A percentile compares a stretch with the other conserved stretches of the same genome.
Conservation (phyloP, 2,113 vertebrate genomes). For the Rhea pennata region DNA sequence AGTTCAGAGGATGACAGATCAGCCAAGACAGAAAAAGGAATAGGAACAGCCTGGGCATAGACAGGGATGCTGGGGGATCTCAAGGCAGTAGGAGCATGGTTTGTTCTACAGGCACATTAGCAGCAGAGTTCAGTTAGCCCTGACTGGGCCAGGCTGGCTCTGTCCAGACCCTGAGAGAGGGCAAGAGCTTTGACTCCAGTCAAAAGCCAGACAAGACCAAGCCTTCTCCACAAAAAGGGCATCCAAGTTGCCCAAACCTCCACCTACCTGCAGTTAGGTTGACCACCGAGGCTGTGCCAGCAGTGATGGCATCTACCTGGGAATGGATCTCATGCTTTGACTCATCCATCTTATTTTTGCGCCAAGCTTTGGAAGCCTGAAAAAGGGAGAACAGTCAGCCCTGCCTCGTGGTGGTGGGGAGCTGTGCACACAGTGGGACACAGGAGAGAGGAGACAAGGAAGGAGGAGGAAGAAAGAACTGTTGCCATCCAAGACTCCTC, state of each 20-base stretch:
- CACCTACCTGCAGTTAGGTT: constrained; percentile 91
- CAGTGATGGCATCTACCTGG: constrained; percentile 97
- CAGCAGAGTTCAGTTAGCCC: neutral
- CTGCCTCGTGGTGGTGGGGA: neutral
- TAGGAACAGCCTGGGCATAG: neutral
- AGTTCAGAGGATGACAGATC: neutral
- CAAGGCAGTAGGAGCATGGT: neutral
- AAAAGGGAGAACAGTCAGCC: neutral
- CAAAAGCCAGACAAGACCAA: neutral
- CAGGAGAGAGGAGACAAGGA: neutral
- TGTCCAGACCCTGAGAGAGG: neutral
- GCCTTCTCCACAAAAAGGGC: neutral
- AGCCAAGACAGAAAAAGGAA: neutral
- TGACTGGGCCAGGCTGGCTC: neutral
- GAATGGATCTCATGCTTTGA: constrained; percentile 99
- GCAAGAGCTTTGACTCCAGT: neutral
- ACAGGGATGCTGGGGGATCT: too few species aligned
- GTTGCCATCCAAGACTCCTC: neutral
- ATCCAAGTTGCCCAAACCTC: neutral
- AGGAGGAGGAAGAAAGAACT: neutral
- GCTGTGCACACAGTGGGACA: neutral
- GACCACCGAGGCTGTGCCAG: constrained; percentile 95
- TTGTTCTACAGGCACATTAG: neutral
- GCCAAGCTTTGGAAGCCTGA: constrained; percentile 96
- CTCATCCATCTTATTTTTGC: constrained; percentile 98